Evolutionary conservation across 2,797 vertebrate genomes (phyloP), one percentile per base, ranked within the genome.

Genomic region (Tragopan temminckii): DNA sequence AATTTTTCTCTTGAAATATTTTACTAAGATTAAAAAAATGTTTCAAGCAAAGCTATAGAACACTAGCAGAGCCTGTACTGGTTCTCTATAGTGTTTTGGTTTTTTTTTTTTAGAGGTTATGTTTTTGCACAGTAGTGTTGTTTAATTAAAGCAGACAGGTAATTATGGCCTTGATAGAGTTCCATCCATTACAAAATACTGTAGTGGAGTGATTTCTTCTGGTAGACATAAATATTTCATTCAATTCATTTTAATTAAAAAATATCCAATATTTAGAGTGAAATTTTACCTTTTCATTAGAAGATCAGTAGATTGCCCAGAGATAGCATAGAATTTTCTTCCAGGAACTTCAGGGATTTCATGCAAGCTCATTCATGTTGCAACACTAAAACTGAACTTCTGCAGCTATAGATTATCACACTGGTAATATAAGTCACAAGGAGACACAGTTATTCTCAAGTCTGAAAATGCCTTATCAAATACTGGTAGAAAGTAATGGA

Each of bases 101-200:
- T 27, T 13, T 3, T 53, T 35, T 43, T 75, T 82, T 85, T 75
- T 33, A 58, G 72, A 8, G 3, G 23, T 33, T 58, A 16, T 80
- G 69, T 57, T 77, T 76, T n/a, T 35, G 48, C 40, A 89, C 5
- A 35, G 36, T 61, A 50, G 5, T 71, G 36, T 46, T 81, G 53
- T 50, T 86, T 63, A 79, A 79, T 85, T 91, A 92, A 76, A 85
- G 74, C 63, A 10, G 40, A 89, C 17, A 92, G 74, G 72, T 48
- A 69, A 83, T 38, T 48, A 63, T 72, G 38, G 58, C 36, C 64
- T 68, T 71, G 52, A 50, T 35, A 66, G 2, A 6, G 43, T 25
- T 83, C 55, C 59, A 78, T 78, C 40, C 1, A 53, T 79, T 86
- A 72, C 29, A 53, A 25, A 14, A 59, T 23, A 66, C 24, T 66